These are phyloP conservation scores for Chiloscyllium punctatum DNA, from an alignment of 2,797 vertebrate species.

Conservation along the genomic window DNA sequence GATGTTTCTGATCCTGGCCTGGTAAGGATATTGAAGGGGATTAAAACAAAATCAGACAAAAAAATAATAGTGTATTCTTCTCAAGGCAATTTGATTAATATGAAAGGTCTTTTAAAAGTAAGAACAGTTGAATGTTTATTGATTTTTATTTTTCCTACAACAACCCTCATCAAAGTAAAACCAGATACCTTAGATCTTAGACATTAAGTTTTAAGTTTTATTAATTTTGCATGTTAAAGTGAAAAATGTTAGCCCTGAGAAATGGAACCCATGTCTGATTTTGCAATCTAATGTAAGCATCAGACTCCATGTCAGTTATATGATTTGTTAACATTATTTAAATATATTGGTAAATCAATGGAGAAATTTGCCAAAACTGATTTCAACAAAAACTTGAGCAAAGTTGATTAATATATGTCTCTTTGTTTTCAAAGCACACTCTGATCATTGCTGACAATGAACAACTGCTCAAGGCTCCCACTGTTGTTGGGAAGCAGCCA, in stretches of 20 bases:
- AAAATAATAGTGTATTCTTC: neutral
- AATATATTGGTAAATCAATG: neutral
- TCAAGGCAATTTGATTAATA: too few relatives aligned
- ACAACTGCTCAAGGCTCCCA: conserved; percentile 89
- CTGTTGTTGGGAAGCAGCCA: conserved; percentile 80
- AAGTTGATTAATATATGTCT: neutral
- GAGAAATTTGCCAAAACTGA: neutral
- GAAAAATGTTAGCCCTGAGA: neutral
- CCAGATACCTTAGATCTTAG: neutral
- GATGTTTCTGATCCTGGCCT: conserved; percentile 88
- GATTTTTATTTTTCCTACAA: neutral
- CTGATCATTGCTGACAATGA: conserved; percentile 84
- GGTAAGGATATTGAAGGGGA: conserved; percentile 53
- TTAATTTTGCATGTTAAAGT: neutral
- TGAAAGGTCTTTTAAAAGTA: neutral
- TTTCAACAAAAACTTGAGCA: neutral
- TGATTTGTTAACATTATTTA: neutral
- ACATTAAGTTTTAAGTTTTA: neutral
- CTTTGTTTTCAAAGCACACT: conserved; percentile 65
- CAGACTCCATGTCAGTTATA: neutral
- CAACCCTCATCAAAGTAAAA: neutral
- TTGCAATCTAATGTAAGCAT: neutral
- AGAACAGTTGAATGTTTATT: neutral
- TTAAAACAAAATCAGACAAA: too few relatives aligned
- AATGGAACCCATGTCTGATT: neutral